These are phyloP conservation scores for Dinocampus coccinellae DNA, from an alignment of 2,888 invertebrate genomes.

Conservation along the genomic window DNA sequence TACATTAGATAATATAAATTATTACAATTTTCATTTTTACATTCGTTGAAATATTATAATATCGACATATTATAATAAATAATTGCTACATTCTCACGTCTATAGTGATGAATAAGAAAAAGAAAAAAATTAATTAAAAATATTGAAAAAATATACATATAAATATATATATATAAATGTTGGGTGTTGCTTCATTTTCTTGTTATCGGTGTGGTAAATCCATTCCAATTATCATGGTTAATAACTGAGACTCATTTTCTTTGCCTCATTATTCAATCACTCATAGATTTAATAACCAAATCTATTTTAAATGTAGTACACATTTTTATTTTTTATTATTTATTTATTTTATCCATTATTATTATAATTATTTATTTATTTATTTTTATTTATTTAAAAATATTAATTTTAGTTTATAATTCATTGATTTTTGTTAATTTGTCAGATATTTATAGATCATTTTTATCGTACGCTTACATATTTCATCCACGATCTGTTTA, in stretches of 20 bases:
- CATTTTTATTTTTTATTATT: no score
- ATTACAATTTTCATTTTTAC: neutral
- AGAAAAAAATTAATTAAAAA: no score
- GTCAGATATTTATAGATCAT: neutral
- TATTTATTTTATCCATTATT: no score
- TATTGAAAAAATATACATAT: no score
- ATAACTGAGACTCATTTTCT: neutral
- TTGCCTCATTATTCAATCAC: neutral
- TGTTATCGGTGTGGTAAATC: neutral
- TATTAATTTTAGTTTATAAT: no score
- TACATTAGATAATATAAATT: neutral
- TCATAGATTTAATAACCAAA: neutral
- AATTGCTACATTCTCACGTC: neutral
- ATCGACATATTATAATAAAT: neutral
- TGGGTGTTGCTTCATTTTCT: neutral
- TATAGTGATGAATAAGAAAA: no score
- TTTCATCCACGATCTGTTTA: neutral
- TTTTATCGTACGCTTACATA: neutral
- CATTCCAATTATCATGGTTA: conserved; percentile 2
- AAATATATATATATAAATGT: no score
- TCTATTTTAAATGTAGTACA: no score
- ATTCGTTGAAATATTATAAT: neutral
- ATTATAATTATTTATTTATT: no score
- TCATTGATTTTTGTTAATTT: neutral
- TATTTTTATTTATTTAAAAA: no score